Evolutionary conservation across 2,888 invertebrate species (phyloP), one percentile per base, ranked within the genome.

Genomic region (Nomada ferruginata): DNA sequence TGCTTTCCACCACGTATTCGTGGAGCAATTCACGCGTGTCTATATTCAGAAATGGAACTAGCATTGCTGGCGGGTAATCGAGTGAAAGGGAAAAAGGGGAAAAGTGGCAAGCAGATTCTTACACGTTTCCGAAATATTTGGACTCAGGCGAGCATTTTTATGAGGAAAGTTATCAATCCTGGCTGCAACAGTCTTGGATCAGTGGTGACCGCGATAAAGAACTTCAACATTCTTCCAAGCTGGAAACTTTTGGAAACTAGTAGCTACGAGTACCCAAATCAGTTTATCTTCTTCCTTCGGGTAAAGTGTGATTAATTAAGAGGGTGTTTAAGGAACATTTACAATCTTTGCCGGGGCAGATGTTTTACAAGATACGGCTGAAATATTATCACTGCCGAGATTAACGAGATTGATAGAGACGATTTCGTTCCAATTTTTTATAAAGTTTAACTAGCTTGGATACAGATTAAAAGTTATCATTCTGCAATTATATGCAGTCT

Each of bases 221-320:
- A 52, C 65, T 65, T 36, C 13, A n/a, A 13, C 29, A 53, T 53
- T 65, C 50, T 52, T 52, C 13, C 26, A 2, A 36, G 63, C 13
- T 26, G 1, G 15, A 47, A 64, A 64, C 23, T 64, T 64, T 64
- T 11, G 15, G 47, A 7, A 64, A 64, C 13, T 47, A 47, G 47
- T 50, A 18, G 47, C 42, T 44, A 13, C 13, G 13, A 36, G 61
- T 23, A 50, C 13, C 18, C 18, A 47, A 50, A 50, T 23, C 50
- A 26, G 50, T 50, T 64, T 42, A 50, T 50, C 47, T 26, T 26
- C 18, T 18, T 47, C 26, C 47, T 64, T 26, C 26, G 50, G 7
- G 50, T 26, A 18, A 64, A 50, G 47, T 50, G 64, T 64, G 64
- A 64, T 64, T 64, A 64, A 64, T 64, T 64, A 64, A 4, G 9